These are phyloP conservation scores for Vespertilio murinus DNA, from an alignment of 2,797 vertebrate genomes.

Conservation along the genomic window DNA sequence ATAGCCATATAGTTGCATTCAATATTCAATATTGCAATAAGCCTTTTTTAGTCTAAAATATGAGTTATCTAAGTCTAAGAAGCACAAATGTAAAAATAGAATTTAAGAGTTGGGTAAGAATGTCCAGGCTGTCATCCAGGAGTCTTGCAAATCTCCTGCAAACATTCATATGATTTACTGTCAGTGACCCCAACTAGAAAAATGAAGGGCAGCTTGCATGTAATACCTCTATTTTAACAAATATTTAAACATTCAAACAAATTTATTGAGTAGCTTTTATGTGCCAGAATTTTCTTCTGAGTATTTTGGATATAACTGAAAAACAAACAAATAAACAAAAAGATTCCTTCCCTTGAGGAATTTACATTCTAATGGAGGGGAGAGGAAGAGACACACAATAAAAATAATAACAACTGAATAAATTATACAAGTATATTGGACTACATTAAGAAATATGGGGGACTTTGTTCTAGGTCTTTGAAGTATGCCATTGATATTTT, in stretches of 20 bases:
- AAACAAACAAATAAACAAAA: not conserved
- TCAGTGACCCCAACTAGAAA: not conserved
- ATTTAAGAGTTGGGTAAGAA: not conserved
- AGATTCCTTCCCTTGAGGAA: not conserved
- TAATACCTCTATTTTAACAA: not conserved
- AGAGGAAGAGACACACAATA: not conserved
- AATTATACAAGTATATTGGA: not conserved
- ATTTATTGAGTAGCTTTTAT: not conserved
- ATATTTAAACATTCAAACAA: slow-evolving; percentile 15
- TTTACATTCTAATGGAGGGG: not conserved
- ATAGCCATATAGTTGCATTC: not conserved
- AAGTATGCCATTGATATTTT: no score
- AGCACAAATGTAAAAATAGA: not conserved
- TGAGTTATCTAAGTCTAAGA: not conserved
- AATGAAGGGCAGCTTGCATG: not conserved
- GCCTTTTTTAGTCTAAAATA: not conserved
- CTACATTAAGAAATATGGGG: not conserved
- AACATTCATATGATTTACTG: not conserved
- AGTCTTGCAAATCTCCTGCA: not conserved
- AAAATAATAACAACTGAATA: not conserved
- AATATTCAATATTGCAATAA: not conserved
- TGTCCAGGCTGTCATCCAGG: not conserved
- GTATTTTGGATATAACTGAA: not conserved
- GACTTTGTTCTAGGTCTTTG: no score
- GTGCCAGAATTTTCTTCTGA: not conserved